A percentile compares a stretch with the other conserved stretches of the same genome.
These are phyloP conservation scores for Sterna hirundo DNA, from an alignment of 2,113 vertebrate genomes.

Conservation along the genomic window DNA sequence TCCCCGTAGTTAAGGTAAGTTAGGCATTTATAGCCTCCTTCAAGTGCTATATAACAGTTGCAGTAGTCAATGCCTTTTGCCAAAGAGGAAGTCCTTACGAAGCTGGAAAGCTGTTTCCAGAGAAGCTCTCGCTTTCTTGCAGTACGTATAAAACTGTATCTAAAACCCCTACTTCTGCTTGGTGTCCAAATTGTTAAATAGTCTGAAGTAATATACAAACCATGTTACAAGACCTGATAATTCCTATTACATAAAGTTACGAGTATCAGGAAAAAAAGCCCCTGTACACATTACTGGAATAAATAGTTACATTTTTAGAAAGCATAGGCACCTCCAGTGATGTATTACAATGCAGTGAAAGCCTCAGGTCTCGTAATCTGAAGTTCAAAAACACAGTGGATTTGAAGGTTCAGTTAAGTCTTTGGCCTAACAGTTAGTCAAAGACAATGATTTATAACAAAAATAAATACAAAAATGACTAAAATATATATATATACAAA, in stretches of 20 bases:
- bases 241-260: slow-evolving; percentile 11
- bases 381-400: slow-evolving; percentile 48
- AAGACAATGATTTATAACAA: slow-evolving; percentile 71
- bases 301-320: slow-evolving; percentile 57
- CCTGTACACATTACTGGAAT: not conserved
- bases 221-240: slow-evolving; percentile 6
- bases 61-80: slow-evolving; percentile 45
- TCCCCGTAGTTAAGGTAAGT: not conserved
- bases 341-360: slow-evolving; percentile 44
- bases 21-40: slow-evolving; percentile 5
- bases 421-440: slow-evolving; percentile 78
- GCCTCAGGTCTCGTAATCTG: slow-evolving; percentile 26
- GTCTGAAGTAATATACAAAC: slow-evolving; percentile 39
- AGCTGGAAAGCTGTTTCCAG: not conserved
- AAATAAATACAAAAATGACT: slow-evolving; percentile 89
- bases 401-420: slow-evolving; percentile 61
- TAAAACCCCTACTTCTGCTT: not conserved
- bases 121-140: slow-evolving; percentile 32
- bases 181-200: not conserved
- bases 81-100: not conserved
- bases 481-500: slow-evolving; percentile 82
- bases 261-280: not conserved
- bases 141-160: slow-evolving; percentile 20
- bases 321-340: slow-evolving; percentile 56
- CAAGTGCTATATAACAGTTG: slow-evolving; percentile 61